phyloP scores from a whole-genome alignment of 2,113 vertebrate species.

The Leucoraja erinaceus region DNA sequence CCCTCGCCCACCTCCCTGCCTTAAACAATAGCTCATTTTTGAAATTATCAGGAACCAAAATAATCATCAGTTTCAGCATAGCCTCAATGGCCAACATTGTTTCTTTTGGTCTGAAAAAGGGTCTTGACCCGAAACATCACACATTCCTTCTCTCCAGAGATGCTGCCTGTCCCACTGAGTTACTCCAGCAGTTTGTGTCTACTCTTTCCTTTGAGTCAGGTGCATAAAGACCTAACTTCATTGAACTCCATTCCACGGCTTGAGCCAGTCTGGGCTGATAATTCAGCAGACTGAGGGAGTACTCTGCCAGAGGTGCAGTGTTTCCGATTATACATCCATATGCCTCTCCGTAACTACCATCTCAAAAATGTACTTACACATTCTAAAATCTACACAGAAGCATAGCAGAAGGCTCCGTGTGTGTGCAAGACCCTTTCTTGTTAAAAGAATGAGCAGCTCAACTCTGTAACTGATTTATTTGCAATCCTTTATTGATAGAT shows the following conservation, averaged over 20 bases:
- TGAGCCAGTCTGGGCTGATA: not conserved
- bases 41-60: not conserved
- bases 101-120: not conserved
- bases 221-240: no score
- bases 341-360: not conserved
- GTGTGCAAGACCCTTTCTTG: not conserved
- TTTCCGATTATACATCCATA: not conserved
- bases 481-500: not conserved
- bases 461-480: no score
- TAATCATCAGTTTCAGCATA: not conserved
- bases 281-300: not conserved
- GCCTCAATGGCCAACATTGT: not conserved
- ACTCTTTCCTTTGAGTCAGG: not conserved
- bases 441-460: not conserved
- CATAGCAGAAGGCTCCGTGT: not conserved
- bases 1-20: not conserved
- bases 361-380: not conserved
- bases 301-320: no score
- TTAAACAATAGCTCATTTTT: not conserved
- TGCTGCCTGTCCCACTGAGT: no score
- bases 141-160: no score
- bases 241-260: not conserved
- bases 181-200: no score
- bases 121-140: no score
- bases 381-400: not conserved